Conservation (phyloP, 2,113 vertebrate genomes). For the Microtus pennsylvanicus region DNA sequence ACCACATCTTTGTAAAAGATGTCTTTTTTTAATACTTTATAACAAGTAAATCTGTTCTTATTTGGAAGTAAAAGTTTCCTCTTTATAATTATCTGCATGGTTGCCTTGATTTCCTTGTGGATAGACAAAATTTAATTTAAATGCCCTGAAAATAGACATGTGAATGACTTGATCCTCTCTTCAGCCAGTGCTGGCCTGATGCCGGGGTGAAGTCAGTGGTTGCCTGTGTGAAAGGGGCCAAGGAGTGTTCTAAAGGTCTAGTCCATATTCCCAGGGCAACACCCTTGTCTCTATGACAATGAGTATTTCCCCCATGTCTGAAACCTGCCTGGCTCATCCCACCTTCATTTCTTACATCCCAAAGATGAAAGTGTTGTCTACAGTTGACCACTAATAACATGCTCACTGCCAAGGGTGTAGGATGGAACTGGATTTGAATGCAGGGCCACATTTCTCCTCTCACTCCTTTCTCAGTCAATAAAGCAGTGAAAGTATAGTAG, state of each 20-base stretch:
- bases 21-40: not conserved
- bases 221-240: no score
- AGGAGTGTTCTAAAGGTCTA: not conserved
- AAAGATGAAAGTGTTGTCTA: not conserved
- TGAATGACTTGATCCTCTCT: constrained; percentile 24
- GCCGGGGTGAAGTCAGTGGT: not conserved
- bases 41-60: constrained; percentile 42
- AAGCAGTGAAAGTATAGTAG: not conserved
- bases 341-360: not conserved
- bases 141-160: constrained; percentile 45
- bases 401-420: not conserved
- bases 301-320: not conserved
- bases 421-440: not conserved
- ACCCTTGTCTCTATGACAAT: not conserved
- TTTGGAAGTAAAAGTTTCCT: not conserved
- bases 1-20: constrained; percentile 27
- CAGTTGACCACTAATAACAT: not conserved
- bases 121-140: constrained; percentile 35
- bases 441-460: not conserved
- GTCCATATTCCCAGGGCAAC: not conserved
- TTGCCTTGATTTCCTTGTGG: not conserved
- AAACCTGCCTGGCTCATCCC: not conserved
- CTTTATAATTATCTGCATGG: not conserved
- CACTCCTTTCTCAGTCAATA: constrained; percentile 3
- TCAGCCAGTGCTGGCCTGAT: not conserved